Conservation (phyloP, 53 echinoderm and acorn worm species). For the Mesocentrotus franciscanus region DNA sequence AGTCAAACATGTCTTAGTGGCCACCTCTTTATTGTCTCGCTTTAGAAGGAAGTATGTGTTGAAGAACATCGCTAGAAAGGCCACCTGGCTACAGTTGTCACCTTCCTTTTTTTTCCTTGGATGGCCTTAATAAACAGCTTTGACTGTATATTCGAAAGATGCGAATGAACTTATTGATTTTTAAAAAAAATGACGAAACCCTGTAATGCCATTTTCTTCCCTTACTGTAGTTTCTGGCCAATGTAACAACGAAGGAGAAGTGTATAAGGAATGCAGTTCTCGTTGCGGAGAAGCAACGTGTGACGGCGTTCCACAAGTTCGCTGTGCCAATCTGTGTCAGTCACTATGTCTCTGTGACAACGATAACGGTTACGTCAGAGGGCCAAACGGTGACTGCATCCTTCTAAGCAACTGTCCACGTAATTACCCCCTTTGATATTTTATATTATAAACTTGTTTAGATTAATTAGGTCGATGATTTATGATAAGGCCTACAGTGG, state of each 20-base stretch:
- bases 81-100: too few species aligned
- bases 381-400: neutral
- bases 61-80: too few species aligned
- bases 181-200: neutral
- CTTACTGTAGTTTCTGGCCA: neutral
- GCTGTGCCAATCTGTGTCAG: neutral
- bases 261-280: neutral
- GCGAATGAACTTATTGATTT: too few species aligned
- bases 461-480: too few species aligned
- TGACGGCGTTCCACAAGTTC: neutral
- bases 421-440: neutral
- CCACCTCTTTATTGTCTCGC: too few species aligned
- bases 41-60: too few species aligned
- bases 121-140: too few species aligned
- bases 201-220: neutral
- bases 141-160: too few species aligned
- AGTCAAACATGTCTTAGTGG: too few species aligned
- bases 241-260: neutral
- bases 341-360: neutral
- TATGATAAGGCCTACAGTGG: too few species aligned
- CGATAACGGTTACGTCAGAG: neutral
- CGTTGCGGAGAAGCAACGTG: slow-evolving; percentile 8
- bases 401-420: neutral
- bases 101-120: too few species aligned
- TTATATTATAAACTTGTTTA: too few species aligned